Conservation (phyloP, 2,888 invertebrate genomes). For the Griposia aprilina region DNA sequence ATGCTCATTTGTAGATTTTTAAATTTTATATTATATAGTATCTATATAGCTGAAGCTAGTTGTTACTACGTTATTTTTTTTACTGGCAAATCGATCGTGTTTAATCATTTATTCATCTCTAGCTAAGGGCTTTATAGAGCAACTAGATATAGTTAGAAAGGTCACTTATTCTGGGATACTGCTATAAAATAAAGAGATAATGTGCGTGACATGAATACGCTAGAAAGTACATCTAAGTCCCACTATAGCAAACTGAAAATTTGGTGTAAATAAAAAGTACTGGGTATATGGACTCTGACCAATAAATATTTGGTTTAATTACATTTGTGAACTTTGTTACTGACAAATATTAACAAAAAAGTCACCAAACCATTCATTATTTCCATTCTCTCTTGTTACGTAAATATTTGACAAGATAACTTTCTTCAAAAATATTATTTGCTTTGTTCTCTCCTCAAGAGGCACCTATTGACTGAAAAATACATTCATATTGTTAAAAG, state of each 20-base stretch:
- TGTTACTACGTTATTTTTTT: not conserved
- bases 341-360: not conserved
- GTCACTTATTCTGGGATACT: not conserved
- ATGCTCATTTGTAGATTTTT: no score
- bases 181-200: slow-evolving; percentile 20
- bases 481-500: not conserved
- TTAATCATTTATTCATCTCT: not conserved
- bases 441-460: no score
- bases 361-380: not conserved
- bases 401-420: not conserved
- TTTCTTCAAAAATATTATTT: not conserved
- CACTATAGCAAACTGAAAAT: not conserved
- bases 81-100: not conserved
- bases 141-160: not conserved
- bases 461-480: not conserved
- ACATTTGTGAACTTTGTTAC: no score
- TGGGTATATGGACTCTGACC: not conserved
- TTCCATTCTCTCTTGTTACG: not conserved
- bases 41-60: not conserved
- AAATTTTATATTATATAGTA: not conserved
- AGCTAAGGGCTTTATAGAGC: not conserved
- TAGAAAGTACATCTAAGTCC: not conserved
- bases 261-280: not conserved
- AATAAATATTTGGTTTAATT: not conserved
- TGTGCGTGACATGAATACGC: slow-evolving; percentile 11